These are phyloP conservation scores for Apamea epomidion DNA, from an alignment of 2,888 invertebrate species.

Conservation along the genomic window DNA sequence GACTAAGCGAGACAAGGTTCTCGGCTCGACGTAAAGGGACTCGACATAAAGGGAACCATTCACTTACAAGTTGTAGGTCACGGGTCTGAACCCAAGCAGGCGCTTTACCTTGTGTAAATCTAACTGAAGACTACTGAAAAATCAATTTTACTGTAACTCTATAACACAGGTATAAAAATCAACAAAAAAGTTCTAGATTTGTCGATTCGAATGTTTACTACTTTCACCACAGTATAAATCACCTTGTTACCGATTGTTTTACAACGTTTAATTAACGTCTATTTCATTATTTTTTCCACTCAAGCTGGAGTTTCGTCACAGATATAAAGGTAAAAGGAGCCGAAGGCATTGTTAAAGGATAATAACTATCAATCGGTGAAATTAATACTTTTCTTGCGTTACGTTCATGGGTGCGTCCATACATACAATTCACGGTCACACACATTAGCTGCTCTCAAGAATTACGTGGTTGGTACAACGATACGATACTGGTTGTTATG, in stretches of 20 bases:
- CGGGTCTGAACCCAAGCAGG: too few relatives aligned
- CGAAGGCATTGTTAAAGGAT: constrained; percentile 18
- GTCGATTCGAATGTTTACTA: constrained; percentile 28
- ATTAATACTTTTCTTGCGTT: constrained; percentile 54
- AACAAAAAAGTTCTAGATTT: constrained; percentile 23
- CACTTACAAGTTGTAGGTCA: background rate
- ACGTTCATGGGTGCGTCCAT: constrained; percentile 62
- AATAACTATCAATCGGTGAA: constrained; percentile 28
- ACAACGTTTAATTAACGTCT: constrained; percentile 39
- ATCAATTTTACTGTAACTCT: background rate
- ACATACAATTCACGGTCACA: constrained; percentile 65
- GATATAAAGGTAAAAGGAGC: constrained; percentile 28
- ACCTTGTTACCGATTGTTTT: constrained; percentile 45
- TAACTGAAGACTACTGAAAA: background rate
- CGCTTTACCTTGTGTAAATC: background rate
- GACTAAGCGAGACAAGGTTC: too few relatives aligned
- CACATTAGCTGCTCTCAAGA: constrained; percentile 57
- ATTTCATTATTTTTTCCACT: constrained; percentile 28
- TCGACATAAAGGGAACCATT: too few relatives aligned
- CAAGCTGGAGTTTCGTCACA: constrained; percentile 25
- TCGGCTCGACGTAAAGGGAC: too few relatives aligned
- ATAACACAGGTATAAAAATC: background rate
- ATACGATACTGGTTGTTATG: constrained; percentile 55
- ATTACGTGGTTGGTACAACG: constrained; percentile 40
- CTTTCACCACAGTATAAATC: constrained; percentile 43